Conservation (phyloP, 2,113 vertebrate species). For the Mystacornis crossleyi region DNA sequence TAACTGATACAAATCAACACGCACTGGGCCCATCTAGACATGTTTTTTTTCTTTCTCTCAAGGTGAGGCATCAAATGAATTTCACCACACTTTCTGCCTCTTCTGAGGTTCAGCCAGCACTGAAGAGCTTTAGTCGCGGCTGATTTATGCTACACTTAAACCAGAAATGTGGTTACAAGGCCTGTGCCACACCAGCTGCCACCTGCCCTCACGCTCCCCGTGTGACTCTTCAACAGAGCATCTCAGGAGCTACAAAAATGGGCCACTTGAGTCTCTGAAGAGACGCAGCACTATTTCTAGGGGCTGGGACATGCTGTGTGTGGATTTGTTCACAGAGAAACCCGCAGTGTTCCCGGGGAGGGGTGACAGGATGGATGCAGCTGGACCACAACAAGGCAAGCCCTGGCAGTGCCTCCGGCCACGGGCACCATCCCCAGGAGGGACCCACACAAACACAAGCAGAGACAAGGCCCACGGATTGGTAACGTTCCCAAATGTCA, state of each 20-base stretch:
- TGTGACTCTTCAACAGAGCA: fast-evolving
- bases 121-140: not conserved
- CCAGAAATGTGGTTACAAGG: not conserved
- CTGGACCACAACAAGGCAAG: not conserved
- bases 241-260: not conserved
- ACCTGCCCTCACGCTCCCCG: fast-evolving
- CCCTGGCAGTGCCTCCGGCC: not conserved
- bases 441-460: not conserved
- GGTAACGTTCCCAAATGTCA: not conserved
- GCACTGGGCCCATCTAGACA: fast-evolving
- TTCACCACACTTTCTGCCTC: not conserved
- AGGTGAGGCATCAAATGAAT: not conserved
- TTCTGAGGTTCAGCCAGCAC: not conserved
- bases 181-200: no score
- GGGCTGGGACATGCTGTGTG: fast-evolving
- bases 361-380: not conserved
- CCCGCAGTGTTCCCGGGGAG: fast-evolving
- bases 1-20: fast-evolving
- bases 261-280: not conserved
- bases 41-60: not conserved
- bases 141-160: not conserved
- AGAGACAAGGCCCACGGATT: not conserved
- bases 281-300: not conserved
- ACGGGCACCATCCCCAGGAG: fast-evolving
- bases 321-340: not conserved